Evolutionary conservation across 1,140 invertebrate species (phyloP).

Genomic region (honey bee (Apis mellifera)): Amel_HAv3.1 CM009942.2:10623501-10624000

Average conservation of each 20-base stretch:
- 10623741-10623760: constrained; percentile 26
- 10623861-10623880: background rate
- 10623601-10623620: background rate
- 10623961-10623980: too few relatives aligned
- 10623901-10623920: background rate
- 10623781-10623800: constrained; percentile 33
- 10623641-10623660: background rate
- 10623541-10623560: too few relatives aligned
- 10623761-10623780: constrained; percentile 48
- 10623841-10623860: constrained; percentile 7
- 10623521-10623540: too few relatives aligned
- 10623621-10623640: too few relatives aligned
- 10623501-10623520: too few relatives aligned
- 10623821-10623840: background rate
- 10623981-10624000: too few relatives aligned
- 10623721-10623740: constrained; percentile 41
- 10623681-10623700: constrained; percentile 46
- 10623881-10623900: background rate
- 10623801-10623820: constrained; percentile 48
- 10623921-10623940: too few relatives aligned
- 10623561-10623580: too few relatives aligned
- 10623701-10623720: constrained; percentile 32
- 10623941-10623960: too few relatives aligned
- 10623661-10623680: constrained; percentile 33
- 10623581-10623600: too few relatives aligned